Conservation (phyloP, 1,140 invertebrate species). For the Nomia melanderi region DNA sequence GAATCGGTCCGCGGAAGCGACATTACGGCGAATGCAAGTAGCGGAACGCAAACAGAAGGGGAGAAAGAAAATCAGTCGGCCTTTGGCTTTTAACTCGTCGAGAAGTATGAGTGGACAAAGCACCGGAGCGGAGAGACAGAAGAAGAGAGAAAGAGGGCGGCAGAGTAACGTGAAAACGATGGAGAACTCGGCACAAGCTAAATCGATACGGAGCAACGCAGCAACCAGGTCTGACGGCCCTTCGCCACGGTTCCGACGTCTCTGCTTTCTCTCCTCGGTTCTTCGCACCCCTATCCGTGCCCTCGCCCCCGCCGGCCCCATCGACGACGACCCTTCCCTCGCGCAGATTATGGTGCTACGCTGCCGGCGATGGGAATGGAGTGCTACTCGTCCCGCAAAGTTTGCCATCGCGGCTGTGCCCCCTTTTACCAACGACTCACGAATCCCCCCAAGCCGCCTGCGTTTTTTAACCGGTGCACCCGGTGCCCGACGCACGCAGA, state of each 20-base stretch:
- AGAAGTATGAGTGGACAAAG: not conserved
- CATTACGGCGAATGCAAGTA: not conserved
- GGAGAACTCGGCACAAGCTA: conserved; percentile 48
- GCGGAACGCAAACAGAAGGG: not conserved
- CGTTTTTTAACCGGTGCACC: not conserved
- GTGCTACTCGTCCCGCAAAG: conserved; percentile 38
- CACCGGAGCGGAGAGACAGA: not conserved
- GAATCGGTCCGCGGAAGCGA: no score
- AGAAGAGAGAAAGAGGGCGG: not conserved
- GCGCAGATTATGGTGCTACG: conserved; percentile 41
- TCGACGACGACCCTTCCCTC: not conserved
- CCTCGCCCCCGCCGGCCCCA: not conserved
- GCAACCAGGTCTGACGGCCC: conserved; percentile 54
- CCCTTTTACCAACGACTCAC: not conserved
- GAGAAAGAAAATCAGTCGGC: conserved; percentile 24
- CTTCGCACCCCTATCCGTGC: conserved; percentile 21
- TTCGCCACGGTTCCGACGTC: conserved; percentile 36
- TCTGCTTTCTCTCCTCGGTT: conserved; percentile 33
- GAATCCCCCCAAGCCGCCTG: not conserved
- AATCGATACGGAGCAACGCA: conserved; percentile 62
- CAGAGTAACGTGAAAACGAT: conserved; percentile 24
- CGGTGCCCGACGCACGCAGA: not conserved
- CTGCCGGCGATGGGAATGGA: conserved; percentile 36
- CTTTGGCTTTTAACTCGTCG: conserved; percentile 36
- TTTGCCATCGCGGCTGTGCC: conserved; percentile 30